Conservation (phyloP, 1,140 invertebrate species). For the Drosophila nigromelanica region DNA sequence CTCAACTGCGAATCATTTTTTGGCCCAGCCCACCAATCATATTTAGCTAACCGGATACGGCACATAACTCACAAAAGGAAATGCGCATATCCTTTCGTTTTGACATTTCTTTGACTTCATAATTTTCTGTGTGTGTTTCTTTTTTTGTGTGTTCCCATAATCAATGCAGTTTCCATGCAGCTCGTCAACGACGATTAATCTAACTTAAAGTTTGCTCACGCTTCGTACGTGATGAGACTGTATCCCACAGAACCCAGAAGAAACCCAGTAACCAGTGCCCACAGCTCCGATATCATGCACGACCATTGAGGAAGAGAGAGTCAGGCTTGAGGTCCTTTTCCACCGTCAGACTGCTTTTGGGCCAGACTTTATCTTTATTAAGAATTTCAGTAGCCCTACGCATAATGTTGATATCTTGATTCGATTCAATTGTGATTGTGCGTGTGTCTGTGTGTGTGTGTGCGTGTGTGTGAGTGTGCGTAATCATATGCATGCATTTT, state of each 20-base stretch:
- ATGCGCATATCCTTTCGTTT: conserved; percentile 80
- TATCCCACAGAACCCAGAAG: conserved; percentile 28
- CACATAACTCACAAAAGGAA: conserved; percentile 79
- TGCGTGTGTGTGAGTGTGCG: conserved; percentile 10
- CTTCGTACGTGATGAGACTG: conserved; percentile 68
- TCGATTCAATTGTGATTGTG: conserved; percentile 60
- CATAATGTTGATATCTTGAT: conserved; percentile 77
- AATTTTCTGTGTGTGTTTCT: conserved; percentile 26
- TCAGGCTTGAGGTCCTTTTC: conserved; percentile 58
- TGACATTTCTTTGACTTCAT: conserved; percentile 72
- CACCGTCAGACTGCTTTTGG: conserved; percentile 29
- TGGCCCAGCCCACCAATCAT: conserved; percentile 61
- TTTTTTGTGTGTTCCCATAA: conserved; percentile 42
- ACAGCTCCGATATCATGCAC: neutral
- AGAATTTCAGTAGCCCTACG: conserved; percentile 78
- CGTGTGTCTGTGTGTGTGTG: neutral
- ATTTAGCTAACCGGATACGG: conserved; percentile 76
- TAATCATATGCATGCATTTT: conserved; percentile 78
- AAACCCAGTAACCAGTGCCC: neutral
- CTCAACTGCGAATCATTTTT: conserved; percentile 30
- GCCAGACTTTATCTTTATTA: conserved; percentile 71
- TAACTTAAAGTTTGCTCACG: conserved; percentile 82
- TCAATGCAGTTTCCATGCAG: conserved; percentile 46
- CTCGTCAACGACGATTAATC: conserved; percentile 65
- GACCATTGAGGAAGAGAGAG: conserved; percentile 38